These are phyloP conservation scores for Papilio protenor DNA, from an alignment of 2,888 invertebrate genomes.

Conservation along the genomic window DNA sequence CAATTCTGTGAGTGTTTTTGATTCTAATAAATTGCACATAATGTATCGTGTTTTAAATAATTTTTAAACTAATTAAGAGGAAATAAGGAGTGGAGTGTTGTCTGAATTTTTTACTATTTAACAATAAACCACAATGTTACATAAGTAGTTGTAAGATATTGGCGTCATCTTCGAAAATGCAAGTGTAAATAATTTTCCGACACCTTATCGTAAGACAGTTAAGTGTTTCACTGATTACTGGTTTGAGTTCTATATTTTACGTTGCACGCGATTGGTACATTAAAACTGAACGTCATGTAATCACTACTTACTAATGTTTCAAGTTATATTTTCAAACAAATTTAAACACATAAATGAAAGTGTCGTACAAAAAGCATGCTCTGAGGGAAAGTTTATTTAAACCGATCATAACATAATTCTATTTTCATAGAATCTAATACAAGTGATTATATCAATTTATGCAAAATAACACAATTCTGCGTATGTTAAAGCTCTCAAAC, in stretches of 20 bases:
- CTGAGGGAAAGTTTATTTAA: background rate
- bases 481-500: background rate
- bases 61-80: too few species aligned
- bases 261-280: conserved; percentile 41
- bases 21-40: too few species aligned
- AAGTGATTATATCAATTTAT: background rate
- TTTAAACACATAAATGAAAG: conserved; percentile 31
- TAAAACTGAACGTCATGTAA: conserved; percentile 40
- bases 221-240: conserved; percentile 41
- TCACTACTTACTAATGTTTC: conserved; percentile 38
- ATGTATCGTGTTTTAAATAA: too few species aligned
- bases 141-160: too few species aligned
- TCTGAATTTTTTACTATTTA: too few species aligned
- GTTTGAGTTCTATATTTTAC: conserved; percentile 42
- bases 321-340: conserved; percentile 33
- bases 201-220: conserved; percentile 37
- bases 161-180: background rate
- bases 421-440: background rate
- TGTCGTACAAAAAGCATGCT: conserved; percentile 22
- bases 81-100: background rate
- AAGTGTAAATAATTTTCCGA: conserved; percentile 32
- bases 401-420: background rate
- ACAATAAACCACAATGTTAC: too few species aligned
- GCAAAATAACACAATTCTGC: background rate
- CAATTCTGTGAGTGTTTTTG: too few species aligned